Evolutionary conservation across 2,113 vertebrate species (phyloP).

Genomic region (Epinephelus cyanopodus): DNA sequence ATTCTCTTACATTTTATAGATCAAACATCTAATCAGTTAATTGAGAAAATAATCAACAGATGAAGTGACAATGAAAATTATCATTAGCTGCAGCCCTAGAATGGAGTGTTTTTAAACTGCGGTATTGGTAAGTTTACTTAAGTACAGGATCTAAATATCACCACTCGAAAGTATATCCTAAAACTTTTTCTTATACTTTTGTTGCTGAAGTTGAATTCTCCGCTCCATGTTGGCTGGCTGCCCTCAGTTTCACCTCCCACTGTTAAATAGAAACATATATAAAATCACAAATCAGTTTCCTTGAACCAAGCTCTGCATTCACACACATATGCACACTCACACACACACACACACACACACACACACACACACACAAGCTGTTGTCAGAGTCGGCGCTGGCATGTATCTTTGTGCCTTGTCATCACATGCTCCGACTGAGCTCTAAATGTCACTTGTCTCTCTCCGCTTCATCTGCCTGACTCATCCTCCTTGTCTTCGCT

Average conservation of each 20-base stretch:
- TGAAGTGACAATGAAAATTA: no score
- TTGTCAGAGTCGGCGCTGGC: constrained; percentile 46
- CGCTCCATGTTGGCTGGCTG: not conserved
- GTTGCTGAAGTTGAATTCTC: constrained; percentile 1
- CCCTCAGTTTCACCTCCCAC: not conserved
- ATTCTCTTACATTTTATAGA: no score
- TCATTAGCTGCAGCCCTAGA: no score
- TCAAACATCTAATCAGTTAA: no score
- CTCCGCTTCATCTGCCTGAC: constrained; percentile 65
- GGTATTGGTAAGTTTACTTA: not conserved
- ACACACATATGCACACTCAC: constrained; percentile 9
- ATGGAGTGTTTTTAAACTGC: no score
- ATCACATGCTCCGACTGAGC: constrained; percentile 64
- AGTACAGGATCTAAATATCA: not conserved
- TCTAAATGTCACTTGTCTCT: constrained; percentile 79
- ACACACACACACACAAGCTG: constrained; percentile 40
- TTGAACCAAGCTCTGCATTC: not conserved
- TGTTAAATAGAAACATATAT: constrained; percentile 11
- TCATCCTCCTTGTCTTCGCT: constrained; percentile 68
- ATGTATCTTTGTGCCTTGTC: constrained; percentile 67
- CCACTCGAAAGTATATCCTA: not conserved
- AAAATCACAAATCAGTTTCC: constrained; percentile 37
- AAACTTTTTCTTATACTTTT: not conserved
- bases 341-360: constrained; percentile 22
- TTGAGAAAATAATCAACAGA: no score